Conservation (phyloP, 2,797 vertebrate species). For the Acridotheres tristis region DNA sequence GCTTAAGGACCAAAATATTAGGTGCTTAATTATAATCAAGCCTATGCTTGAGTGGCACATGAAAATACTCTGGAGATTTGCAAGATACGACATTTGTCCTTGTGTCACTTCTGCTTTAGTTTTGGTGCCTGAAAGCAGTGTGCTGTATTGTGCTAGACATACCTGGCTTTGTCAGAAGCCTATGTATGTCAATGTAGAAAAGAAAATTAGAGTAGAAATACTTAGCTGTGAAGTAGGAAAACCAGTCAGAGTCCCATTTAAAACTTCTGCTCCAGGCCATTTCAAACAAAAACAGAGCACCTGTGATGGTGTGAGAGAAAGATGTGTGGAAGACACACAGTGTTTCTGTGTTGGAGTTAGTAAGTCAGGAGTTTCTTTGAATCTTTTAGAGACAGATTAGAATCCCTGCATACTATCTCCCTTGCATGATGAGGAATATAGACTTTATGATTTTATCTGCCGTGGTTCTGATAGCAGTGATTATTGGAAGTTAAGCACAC, state of each 20-base stretch:
- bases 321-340: neutral
- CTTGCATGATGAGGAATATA: neutral
- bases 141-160: neutral
- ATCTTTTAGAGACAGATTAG: too few species aligned
- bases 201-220: neutral
- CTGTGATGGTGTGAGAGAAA: neutral
- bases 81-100: neutral
- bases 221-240: neutral
- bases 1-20: neutral
- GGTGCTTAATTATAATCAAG: neutral
- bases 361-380: too few species aligned
- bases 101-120: neutral
- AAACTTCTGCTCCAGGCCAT: neutral
- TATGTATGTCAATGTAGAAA: neutral
- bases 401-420: neutral
- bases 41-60: neutral
- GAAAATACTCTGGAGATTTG: neutral
- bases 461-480: neutral
- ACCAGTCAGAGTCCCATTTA: neutral
- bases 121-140: neutral
- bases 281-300: neutral
- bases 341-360: neutral
- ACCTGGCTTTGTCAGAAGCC: neutral
- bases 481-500: neutral
- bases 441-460: neutral